Conservation (phyloP, 1,140 invertebrate genomes). For the Rhopalosiphum padi region DNA sequence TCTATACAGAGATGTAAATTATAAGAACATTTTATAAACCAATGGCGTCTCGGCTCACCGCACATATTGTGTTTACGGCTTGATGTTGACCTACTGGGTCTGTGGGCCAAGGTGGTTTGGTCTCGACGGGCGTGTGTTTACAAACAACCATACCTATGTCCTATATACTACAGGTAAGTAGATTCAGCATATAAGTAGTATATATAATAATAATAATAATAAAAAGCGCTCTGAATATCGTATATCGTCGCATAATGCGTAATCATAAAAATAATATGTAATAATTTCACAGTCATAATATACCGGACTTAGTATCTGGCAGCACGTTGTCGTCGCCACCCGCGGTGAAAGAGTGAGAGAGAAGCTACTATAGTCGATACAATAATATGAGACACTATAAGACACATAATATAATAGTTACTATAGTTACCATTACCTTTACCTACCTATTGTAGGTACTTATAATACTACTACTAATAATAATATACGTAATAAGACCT, state of each 20-base stretch:
- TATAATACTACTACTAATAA: background rate
- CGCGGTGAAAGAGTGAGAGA: background rate
- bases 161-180: background rate
- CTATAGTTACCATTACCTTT: too few species aligned
- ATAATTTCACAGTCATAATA: background rate
- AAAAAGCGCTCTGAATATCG: background rate
- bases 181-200: background rate
- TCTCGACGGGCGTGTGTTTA: slow-evolving; percentile 18
- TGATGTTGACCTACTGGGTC: background rate
- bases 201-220: background rate
- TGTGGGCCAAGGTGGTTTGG: slow-evolving; percentile 45
- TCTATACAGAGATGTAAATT: background rate
- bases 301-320: background rate
- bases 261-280: slow-evolving; percentile 8
- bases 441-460: background rate
- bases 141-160: background rate
- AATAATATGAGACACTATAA: background rate
- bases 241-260: background rate
- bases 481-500: background rate
- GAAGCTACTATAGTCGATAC: background rate
- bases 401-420: background rate
- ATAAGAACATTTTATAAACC: background rate
- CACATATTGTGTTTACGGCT: background rate
- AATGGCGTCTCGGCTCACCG: background rate
- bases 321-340: background rate